phyloP scores from a whole-genome alignment of 2,797 vertebrate species.

The Oreonectes daqikongensis region DNA sequence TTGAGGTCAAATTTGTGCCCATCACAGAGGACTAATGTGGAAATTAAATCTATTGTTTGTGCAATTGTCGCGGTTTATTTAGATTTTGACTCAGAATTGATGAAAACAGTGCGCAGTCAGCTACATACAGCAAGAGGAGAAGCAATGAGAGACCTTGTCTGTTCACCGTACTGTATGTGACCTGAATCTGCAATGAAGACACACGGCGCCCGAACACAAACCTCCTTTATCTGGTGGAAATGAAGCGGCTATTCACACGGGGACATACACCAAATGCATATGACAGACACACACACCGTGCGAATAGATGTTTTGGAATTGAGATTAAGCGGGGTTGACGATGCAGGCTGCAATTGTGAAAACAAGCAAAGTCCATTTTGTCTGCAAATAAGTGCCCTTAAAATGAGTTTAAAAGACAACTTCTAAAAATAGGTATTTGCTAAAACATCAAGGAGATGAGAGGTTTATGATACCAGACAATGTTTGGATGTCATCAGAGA shows the following conservation, averaged over 20 bases:
- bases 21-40: background rate
- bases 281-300: constrained; percentile 24
- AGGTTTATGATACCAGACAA: background rate
- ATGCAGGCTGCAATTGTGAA: background rate
- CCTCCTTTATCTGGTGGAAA: constrained; percentile 68
- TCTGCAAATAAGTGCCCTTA: background rate
- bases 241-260: constrained; percentile 50
- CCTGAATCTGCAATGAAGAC: constrained; percentile 72
- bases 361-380: background rate
- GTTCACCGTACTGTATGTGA: constrained; percentile 64
- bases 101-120: constrained; percentile 1
- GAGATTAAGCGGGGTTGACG: too few relatives aligned
- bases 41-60: background rate
- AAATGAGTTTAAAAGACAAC: background rate
- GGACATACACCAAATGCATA: constrained; percentile 39
- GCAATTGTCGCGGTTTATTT: background rate
- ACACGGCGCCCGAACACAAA: constrained; percentile 65
- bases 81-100: constrained; percentile 7
- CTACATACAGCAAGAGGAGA: constrained; percentile 51
- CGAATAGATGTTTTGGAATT: background rate
- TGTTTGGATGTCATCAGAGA: background rate
- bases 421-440: background rate
- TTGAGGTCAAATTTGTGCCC: background rate
- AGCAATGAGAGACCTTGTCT: constrained; percentile 59
- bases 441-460: background rate